These are phyloP conservation scores for Argyra leucocephala DNA, from an alignment of 2,888 invertebrate genomes.

Conservation along the genomic window DNA sequence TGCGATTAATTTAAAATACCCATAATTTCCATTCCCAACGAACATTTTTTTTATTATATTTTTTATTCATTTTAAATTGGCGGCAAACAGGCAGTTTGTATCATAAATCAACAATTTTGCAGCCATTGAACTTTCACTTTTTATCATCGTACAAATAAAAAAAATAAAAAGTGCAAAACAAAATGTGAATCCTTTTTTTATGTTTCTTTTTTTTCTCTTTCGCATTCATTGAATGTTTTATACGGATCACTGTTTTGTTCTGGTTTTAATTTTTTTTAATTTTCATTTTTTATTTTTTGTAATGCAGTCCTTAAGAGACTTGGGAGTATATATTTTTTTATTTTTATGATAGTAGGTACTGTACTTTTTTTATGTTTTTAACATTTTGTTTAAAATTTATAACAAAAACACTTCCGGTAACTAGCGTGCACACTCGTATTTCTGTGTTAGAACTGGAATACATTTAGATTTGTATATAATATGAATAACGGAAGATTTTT, in stretches of 20 bases:
- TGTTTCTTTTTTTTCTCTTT: not conserved
- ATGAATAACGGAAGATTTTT: not conserved
- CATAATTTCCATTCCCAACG: too few relatives aligned
- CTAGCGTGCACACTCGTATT: not conserved
- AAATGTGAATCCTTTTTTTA: not conserved
- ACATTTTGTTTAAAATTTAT: not conserved
- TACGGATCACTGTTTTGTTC: too few relatives aligned
- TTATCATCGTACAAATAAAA: not conserved
- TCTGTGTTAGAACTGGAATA: not conserved
- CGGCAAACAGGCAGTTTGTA: not conserved
- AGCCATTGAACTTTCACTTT: slow-evolving; percentile 1
- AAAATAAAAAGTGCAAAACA: not conserved
- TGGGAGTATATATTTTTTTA: not conserved
- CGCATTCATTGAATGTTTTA: too few relatives aligned
- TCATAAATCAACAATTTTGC: not conserved
- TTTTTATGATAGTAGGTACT: not conserved
- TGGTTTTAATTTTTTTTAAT: not conserved
- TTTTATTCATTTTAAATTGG: not conserved
- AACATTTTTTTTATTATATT: not conserved
- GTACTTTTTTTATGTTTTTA: not conserved
- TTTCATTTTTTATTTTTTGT: not conserved
- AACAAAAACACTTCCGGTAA: slow-evolving; percentile 2
- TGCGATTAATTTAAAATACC: too few relatives aligned
- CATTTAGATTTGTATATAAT: not conserved
- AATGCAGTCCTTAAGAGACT: not conserved